Evolutionary conservation across 2,888 invertebrate genomes (phyloP).

Genomic region (Coecobrya sp.): DNA sequence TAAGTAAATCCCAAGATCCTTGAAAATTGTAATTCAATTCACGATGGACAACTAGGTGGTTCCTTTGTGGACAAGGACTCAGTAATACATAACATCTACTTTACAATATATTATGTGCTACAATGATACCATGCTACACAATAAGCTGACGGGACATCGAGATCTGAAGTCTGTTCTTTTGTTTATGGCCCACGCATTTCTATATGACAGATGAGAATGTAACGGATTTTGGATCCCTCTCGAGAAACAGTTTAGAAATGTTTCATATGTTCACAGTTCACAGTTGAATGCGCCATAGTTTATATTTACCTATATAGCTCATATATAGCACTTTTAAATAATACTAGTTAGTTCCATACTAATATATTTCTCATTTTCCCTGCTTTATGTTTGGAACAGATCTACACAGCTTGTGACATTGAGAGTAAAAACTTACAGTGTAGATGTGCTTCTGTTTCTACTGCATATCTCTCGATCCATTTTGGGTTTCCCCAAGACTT

Average conservation of each 20-base stretch:
- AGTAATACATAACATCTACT: not conserved
- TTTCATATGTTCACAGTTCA: no score
- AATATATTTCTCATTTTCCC: not conserved
- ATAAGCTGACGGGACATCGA: constrained; percentile 7
- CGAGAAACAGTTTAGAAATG: not conserved
- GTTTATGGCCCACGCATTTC: constrained; percentile 1
- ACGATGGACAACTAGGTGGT: constrained; percentile 54
- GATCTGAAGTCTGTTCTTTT: not conserved
- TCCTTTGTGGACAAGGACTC: constrained; percentile 28
- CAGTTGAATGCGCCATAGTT: no score
- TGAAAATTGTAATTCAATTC: constrained; percentile 74
- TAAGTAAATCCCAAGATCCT: constrained; percentile 63
- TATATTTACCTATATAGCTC: no score
- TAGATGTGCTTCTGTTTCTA: not conserved
- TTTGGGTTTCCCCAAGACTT: not conserved
- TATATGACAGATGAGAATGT: constrained; percentile 5
- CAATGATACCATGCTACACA: not conserved
- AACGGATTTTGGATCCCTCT: not conserved
- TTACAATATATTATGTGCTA: constrained; percentile 9
- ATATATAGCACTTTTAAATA: no score
- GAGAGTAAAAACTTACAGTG: no score
- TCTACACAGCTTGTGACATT: no score
- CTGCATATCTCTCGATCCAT: not conserved
- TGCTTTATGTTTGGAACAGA: no score
- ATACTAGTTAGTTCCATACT: no score